Base-by-base conservation (phyloP, 2,888 invertebrate genomes). In the Oligia fasciuncula region DNA sequence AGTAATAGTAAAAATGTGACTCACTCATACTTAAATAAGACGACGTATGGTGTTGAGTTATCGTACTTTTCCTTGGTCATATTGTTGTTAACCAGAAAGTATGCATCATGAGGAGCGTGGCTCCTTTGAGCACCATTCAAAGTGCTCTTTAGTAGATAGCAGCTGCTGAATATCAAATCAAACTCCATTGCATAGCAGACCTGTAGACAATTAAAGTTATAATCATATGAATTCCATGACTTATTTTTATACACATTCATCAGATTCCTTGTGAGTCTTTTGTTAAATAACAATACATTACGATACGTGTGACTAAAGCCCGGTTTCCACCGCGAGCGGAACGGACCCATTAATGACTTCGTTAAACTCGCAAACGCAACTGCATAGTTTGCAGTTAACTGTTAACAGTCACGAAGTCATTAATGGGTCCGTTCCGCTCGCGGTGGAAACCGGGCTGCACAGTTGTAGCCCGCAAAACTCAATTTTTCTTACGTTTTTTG, bases 121-220 rank as follows among this genome's bases (percentile, higher is more conserved):
- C 77, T 78, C 14, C 80, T 84, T 13, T 0, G n/a, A 14, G 46
- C 54, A 3, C 65, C 40, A 14, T 77, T 46, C 65, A 87, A 78
- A 60, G 78, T 40, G 68, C 86, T 93, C 72, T 88, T 79, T 23
- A 95, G 77, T 9, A 76, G 76, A 83, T 95, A 96, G 85, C 95
- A 95, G 3, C 91, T 88, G 51, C 87, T 89, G 81, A 93, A 95
- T 85, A 95, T 90, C 60, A 95, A 87, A 76, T 96, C 95, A 83
- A 95, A 80, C 29, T 86, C 79, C 35, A 90, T 91, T 0, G 90
- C 87, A 43, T 94, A 87, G 79, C 96, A 96, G 1, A 93, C 90
- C 95, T 95, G 92, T 57, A 80, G 74, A 74, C 43, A 67, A 73
- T 49, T 4, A 23, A 49, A 67, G 43, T 49, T 60, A 67, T 23